Conservation (phyloP, 1,140 invertebrate species). For the Triops longicaudatus region DNA sequence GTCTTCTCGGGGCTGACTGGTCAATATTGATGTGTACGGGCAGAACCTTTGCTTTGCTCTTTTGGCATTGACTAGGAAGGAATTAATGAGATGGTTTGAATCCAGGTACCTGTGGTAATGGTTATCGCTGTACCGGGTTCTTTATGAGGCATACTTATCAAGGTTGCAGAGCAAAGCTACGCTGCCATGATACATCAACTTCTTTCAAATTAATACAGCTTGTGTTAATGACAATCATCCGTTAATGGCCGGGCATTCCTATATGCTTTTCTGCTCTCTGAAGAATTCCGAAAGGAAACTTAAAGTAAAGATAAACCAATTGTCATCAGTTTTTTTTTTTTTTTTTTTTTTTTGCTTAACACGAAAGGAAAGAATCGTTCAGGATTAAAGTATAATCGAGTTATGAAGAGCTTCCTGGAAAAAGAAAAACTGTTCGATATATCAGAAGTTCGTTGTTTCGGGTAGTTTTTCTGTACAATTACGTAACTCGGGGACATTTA, state of each 20-base stretch:
- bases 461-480: too few species aligned
- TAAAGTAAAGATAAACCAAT: too few species aligned
- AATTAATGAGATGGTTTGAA: conserved; percentile 8
- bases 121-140: not conserved
- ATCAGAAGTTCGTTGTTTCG: too few species aligned
- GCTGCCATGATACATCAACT: not conserved
- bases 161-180: not conserved
- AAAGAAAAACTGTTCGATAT: too few species aligned
- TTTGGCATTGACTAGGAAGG: not conserved
- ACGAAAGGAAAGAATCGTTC: too few species aligned
- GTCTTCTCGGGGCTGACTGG: not conserved
- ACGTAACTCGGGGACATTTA: too few species aligned
- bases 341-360: too few species aligned
- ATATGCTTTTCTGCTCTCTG: not conserved
- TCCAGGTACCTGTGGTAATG: not conserved
- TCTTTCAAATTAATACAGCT: not conserved
- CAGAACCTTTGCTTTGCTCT: not conserved
- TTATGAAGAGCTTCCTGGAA: too few species aligned
- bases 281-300: not conserved
- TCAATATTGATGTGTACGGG: not conserved
- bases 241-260: too few species aligned
- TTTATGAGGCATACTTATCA: not conserved
- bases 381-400: too few species aligned
- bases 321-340: too few species aligned
- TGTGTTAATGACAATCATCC: not conserved